Evolutionary conservation across 2,113 vertebrate genomes (phyloP), one percentile per base, ranked within the genome.

Genomic region (Cololabis saira): DNA sequence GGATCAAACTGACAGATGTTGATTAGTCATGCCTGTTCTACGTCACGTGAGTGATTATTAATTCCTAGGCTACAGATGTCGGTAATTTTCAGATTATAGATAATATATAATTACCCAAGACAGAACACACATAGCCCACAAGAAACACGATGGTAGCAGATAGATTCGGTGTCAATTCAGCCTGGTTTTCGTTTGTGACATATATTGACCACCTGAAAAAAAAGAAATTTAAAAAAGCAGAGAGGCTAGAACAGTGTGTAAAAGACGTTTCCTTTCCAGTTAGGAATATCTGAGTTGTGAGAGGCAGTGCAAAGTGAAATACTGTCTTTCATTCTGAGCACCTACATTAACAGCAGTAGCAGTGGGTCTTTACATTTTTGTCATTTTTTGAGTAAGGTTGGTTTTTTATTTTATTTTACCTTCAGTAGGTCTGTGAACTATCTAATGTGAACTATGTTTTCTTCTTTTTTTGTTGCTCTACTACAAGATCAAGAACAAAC

Each of bases 241-340:
- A 61, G 45, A 71, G 61, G 58, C 68, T 45, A 81, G 61, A 69
- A 70, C 47, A 76, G 73, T 78, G 78, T 78, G 58, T 74, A 69
- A 85, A 56, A 78, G 17, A 19, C 19, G 40, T n/a, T 47, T 15
- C 11, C 16, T 47, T 47, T 47, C 16, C 11, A 65, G 37, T 61
- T 24, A 60, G 22, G 47, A 71, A 67, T 56, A 78, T 76, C 67
- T 77, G 74, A 72, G 67, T 85, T 54, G 73, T 54, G 83, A 87
- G 37, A 87, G 93, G 94, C 93, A 93, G 94, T 83, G 86, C 89
- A 91, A 74, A 90, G 86, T 87, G 88, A 92, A 79, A 88, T 93
- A 92, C 57, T 41, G 53, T 81, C 62, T 75, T 74, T 77, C 27
- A 92, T 72, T 94, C 91, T 87, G 91, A 85, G 74, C 81, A 80